phyloP scores from a whole-genome alignment of 2,113 vertebrate species.

The Hipposideros armiger region DNA sequence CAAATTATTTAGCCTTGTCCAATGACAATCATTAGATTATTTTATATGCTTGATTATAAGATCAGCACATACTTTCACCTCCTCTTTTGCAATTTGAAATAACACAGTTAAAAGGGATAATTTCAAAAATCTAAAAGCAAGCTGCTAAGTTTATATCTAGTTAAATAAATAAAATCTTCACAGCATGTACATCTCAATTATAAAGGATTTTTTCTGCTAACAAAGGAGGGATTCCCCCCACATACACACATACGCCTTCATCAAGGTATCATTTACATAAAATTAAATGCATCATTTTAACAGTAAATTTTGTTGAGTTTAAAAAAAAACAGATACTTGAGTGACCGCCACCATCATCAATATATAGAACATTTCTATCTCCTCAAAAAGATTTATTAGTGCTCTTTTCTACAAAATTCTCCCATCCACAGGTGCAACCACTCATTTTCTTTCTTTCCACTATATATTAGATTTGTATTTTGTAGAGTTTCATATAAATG shows the following conservation, averaged over 20 bases:
- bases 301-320: not conserved
- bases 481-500: not conserved
- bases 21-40: not conserved
- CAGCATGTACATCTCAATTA: not conserved
- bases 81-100: not conserved
- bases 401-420: not conserved
- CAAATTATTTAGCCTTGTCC: constrained; percentile 31
- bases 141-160: not conserved
- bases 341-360: not conserved
- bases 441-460: constrained; percentile 4
- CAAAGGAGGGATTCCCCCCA: not conserved
- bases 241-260: not conserved
- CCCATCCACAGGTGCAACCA: not conserved
- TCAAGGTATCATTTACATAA: not conserved
- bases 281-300: not conserved
- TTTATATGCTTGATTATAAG: not conserved
- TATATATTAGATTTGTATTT: not conserved
- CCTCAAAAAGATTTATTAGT: not conserved
- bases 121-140: not conserved
- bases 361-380: not conserved
- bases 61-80: not conserved
- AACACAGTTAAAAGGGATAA: not conserved
- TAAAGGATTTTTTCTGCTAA: not conserved
- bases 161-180: constrained; percentile 11
- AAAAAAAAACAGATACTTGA: not conserved